These are phyloP conservation scores for Gymnothorax javanicus DNA, from an alignment of 2,797 vertebrate genomes.

Conservation along the genomic window DNA sequence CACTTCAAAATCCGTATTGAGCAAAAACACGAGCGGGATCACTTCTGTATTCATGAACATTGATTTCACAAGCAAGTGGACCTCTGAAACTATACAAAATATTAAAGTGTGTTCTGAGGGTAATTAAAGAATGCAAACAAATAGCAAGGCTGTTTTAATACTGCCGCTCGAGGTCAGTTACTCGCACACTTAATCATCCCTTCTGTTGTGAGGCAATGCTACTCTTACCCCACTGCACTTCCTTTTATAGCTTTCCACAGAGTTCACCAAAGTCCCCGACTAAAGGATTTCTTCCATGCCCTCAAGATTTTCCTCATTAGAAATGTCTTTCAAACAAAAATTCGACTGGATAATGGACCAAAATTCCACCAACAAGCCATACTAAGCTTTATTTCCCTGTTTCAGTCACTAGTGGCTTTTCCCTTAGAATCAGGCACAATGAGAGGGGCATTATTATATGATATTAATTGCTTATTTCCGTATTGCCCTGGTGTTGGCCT, in stretches of 20 bases:
- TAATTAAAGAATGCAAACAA: slow-evolving; percentile 32
- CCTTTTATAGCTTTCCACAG: not conserved
- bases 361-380: not conserved
- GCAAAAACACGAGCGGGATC: not conserved
- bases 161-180: not conserved
- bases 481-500: too few species aligned
- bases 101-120: slow-evolving; percentile 10
- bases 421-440: not conserved
- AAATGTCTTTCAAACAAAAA: not conserved
- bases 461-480: too few species aligned
- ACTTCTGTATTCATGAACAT: not conserved
- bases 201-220: not conserved
- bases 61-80: not conserved
- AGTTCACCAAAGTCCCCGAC: not conserved
- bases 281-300: not conserved
- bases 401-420: not conserved
- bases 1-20: not conserved
- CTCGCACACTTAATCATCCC: slow-evolving; percentile 5
- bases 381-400: not conserved
- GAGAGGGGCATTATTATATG: not conserved
- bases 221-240: not conserved
- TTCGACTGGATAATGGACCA: not conserved
- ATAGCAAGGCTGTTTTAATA: slow-evolving; percentile 26
- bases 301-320: not conserved
- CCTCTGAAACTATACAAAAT: slow-evolving; percentile 1